Evolutionary conservation across 23 tunicate species (phyloP).

Genomic region (Ciona savignyi): DNA sequence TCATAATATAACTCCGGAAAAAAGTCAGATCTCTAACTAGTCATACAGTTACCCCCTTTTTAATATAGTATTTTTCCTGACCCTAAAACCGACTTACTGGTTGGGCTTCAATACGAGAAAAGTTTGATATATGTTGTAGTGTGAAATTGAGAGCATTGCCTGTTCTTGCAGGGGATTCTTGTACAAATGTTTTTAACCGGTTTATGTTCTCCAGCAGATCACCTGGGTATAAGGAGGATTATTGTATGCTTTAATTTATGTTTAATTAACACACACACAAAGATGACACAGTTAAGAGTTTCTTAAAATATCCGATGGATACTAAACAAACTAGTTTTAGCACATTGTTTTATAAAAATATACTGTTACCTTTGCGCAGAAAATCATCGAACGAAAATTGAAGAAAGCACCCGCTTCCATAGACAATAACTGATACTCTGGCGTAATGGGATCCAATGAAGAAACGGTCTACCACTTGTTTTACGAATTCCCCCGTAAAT

Average conservation of each 20-base stretch:
- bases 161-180: neutral
- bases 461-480: conserved; percentile 33
- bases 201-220: conserved; percentile 12
- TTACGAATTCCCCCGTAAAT: neutral
- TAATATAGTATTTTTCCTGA: no score
- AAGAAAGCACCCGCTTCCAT: neutral
- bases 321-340: no score
- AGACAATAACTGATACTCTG: conserved; percentile 1
- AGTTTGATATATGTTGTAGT: neutral
- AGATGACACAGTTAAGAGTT: no score
- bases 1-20: no score
- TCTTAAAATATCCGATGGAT: no score
- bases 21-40: no score
- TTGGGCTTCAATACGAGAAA: conserved; percentile 2
- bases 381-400: neutral
- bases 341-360: no score
- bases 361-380: neutral
- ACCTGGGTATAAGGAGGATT: no score
- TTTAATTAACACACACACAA: no score
- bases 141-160: conserved; percentile 11
- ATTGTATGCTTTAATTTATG: no score
- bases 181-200: neutral
- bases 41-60: no score
- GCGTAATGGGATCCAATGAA: conserved; percentile 55
- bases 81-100: conserved; percentile 9